phyloP scores from a whole-genome alignment of 2,888 invertebrate species.

The Villa cingulata region DNA sequence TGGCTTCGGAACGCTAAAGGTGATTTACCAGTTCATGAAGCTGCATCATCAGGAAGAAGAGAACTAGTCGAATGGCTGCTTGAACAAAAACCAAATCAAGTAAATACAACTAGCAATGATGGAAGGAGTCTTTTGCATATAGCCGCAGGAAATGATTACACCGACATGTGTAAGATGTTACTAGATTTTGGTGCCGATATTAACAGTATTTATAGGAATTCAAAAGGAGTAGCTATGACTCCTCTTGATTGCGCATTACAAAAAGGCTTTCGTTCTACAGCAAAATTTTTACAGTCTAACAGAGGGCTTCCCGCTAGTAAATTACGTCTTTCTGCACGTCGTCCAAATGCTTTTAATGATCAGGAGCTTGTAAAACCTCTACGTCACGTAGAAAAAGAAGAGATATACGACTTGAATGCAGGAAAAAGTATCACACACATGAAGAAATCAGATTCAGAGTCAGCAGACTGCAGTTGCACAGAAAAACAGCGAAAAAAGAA shows the following conservation, averaged over 20 bases:
- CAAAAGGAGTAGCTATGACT: conserved; percentile 73
- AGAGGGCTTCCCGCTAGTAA: conserved; percentile 73
- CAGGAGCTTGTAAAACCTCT: conserved; percentile 30
- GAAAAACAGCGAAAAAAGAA: conserved; percentile 29
- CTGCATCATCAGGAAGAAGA: conserved; percentile 79
- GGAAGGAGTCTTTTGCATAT: conserved; percentile 88
- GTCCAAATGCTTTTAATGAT: conserved; percentile 30
- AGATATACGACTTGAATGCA: conserved; percentile 26
- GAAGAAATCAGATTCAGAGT: conserved; percentile 21
- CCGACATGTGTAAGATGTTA: conserved; percentile 81
- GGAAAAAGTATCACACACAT: conserved; percentile 15
- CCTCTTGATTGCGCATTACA: conserved; percentile 83
- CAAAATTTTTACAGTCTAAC: conserved; percentile 82
- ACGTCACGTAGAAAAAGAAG: conserved; percentile 32
- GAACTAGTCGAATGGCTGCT: conserved; percentile 82
- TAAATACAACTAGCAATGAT: conserved; percentile 81
- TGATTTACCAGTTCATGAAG: conserved; percentile 91
- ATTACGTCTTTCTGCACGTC: conserved; percentile 35
- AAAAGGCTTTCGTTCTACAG: conserved; percentile 75
- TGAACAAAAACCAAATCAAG: conserved; percentile 65
- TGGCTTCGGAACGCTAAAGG: conserved; percentile 89
- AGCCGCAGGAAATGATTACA: conserved; percentile 84
- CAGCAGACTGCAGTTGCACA: conserved; percentile 27
- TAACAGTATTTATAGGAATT: conserved; percentile 70
- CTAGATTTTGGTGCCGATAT: conserved; percentile 74